Evolutionary conservation across 2,888 invertebrate genomes (phyloP), one percentile per base, ranked within the genome.

Genomic region (Thymelicus acteon): DNA sequence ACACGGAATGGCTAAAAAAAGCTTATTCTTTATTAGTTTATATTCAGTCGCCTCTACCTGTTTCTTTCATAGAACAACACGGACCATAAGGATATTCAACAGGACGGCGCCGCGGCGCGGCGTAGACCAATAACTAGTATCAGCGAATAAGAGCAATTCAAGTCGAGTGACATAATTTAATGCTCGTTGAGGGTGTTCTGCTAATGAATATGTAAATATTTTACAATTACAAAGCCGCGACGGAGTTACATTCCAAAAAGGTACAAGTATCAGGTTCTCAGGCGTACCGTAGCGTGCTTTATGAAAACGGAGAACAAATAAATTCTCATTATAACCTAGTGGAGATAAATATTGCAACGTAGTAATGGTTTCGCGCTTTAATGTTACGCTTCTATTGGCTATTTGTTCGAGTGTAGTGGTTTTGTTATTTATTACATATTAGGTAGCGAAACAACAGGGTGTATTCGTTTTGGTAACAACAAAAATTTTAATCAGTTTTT

Each of bases 231-330:
- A 79, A 79, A 77, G 78, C 79, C 82, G 81, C 80, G 80, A 81
- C 79, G 80, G 78, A 81, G 82, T 79, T 80, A 83, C 79, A 79
- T 80, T 77, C 80, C 79, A 79, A 85, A 85, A 82, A 79, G 77
- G 80, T 79, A 77, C 78, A 79, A 84, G 80, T 83, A 86, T 86
- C 83, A 80, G 80, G 82, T 82, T 83, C 80, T 79, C 80, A 78
- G 79, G 80, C 81, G 80, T 78, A 82, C 78, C 78, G 79, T 82
- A 76, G 79, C 78, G 81, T 82, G 84, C 85, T 87, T 88, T 88
- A 88, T 88, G 87, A 88, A 88, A 90, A 89, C 86, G 82, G 85
- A 81, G 85, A 83, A 86, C 85, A 87, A 85, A 90, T 89, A 91
- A 89, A 90, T 90, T 89, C 85, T 89, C 86, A 88, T 89, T 90